Evolutionary conservation across 2,888 invertebrate species (phyloP), one percentile per base, ranked within the genome.

Genomic region (Mythimna lalbum): DNA sequence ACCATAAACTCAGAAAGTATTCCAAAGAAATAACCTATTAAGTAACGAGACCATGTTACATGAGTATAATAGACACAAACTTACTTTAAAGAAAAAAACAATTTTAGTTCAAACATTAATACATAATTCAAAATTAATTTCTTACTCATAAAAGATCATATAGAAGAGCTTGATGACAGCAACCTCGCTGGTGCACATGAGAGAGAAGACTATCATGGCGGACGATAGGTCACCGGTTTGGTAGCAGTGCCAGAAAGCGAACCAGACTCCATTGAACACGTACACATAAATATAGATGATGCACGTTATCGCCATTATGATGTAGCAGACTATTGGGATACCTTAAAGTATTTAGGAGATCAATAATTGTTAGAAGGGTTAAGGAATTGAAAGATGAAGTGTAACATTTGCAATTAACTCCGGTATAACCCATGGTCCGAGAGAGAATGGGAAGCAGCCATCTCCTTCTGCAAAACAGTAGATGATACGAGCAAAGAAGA

Each of bases 221-320:
- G 86, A 76, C 0, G 86, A 69, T 36, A 89, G 61, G 73, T 91
- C 89, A 0, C 89, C 88, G 0, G 89, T 91, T 63, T 90, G 75
- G 14, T 72, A 76, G 23, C 87, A 87, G 2, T 84, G 82, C 68
- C 86, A 80, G 72, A 91, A 88, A 0, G 90, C 85, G 75, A 90
- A 93, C 92, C 92, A 93, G 2, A 86, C 0, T 74, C 87, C 87
- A 1, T 90, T 92, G 23, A 90, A 23, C 47, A 90, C 73, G 73
- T 90, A 93, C 3, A 86, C 84, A 85, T 93, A 93, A 71, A 69
- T 19, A 57, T 71, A 82, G 19, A 55, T 31, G 7, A 59, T 12
- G 17, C 63, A 76, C 4, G 14, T 31, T 6, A 47, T 57, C 4
- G n/a, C 60, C 27, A 21, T 66, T 62, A 59, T 33, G 56, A 69